phyloP scores from a whole-genome alignment of 1,140 invertebrate species.

The Lordiphosa collinella region DNA sequence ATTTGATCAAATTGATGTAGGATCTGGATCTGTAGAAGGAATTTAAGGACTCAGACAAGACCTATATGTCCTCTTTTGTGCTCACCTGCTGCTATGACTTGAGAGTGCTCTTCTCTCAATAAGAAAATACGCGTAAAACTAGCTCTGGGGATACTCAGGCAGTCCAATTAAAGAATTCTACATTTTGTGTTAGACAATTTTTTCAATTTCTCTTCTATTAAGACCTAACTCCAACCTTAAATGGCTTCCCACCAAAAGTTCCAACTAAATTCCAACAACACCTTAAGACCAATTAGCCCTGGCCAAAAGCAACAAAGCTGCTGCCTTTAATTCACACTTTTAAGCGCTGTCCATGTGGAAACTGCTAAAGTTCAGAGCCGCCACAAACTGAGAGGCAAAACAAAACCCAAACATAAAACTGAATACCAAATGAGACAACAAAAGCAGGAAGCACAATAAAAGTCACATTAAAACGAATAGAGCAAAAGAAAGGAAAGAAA shows the following conservation, averaged over 20 bases:
- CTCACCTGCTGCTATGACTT: too few relatives aligned
- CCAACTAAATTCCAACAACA: constrained; percentile 1
- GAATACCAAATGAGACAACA: constrained; percentile 73
- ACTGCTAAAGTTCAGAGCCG: constrained; percentile 37
- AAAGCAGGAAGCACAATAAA: constrained; percentile 67
- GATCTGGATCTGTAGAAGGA: too few relatives aligned
- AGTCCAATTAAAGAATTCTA: too few relatives aligned
- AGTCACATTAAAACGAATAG: constrained; percentile 66
- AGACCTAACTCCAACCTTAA: too few relatives aligned
- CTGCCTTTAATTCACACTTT: constrained; percentile 16
- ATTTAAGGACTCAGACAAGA: too few relatives aligned
- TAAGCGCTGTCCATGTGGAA: not conserved
- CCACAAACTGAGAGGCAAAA: constrained; percentile 26
- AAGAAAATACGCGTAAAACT: too few relatives aligned
- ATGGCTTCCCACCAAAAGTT: not conserved
- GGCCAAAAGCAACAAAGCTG: not conserved
- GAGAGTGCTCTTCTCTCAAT: too few relatives aligned
- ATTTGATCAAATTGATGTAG: too few relatives aligned
- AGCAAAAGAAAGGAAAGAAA: not conserved
- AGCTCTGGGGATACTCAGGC: too few relatives aligned
- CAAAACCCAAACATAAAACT: constrained; percentile 54
- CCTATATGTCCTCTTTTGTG: too few relatives aligned
- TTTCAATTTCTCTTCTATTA: too few relatives aligned
- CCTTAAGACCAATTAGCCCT: not conserved
- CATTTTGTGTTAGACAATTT: too few relatives aligned